These are phyloP conservation scores for Saturnia pavonia DNA, from an alignment of 2,888 invertebrate genomes.

Conservation along the genomic window DNA sequence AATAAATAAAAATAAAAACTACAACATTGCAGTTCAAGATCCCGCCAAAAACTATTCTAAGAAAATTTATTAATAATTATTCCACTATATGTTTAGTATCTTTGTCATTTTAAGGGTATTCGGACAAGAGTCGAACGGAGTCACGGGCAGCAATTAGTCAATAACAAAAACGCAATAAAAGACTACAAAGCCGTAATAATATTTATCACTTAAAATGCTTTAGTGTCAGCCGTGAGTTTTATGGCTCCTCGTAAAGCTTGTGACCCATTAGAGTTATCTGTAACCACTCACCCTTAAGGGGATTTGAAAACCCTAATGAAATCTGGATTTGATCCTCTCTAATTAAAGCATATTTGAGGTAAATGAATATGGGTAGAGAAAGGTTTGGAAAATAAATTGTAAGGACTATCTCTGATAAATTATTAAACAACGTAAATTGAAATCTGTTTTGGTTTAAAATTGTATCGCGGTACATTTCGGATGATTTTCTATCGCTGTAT, in stretches of 20 bases:
- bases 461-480: not conserved
- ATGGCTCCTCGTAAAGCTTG: slow-evolving; percentile 8
- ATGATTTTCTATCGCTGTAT: no score
- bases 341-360: not conserved
- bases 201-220: slow-evolving; percentile 5
- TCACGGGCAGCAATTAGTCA: not conserved
- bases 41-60: no score
- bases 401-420: not conserved
- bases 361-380: not conserved
- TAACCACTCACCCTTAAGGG: not conserved
- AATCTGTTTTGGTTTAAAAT: not conserved
- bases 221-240: slow-evolving; percentile 5
- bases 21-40: no score
- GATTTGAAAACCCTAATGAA: not conserved
- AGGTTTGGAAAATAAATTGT: not conserved
- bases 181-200: not conserved
- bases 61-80: no score
- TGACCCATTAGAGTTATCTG: slow-evolving; percentile 7
- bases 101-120: no score
- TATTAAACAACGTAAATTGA: not conserved
- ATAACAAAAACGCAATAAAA: slow-evolving; percentile 3
- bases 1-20: no score
- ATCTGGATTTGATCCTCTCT: not conserved
- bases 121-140: not conserved
- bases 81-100: no score